Evolutionary conservation across 2,797 vertebrate species (phyloP).

Genomic region (Meda fulgida): DNA sequence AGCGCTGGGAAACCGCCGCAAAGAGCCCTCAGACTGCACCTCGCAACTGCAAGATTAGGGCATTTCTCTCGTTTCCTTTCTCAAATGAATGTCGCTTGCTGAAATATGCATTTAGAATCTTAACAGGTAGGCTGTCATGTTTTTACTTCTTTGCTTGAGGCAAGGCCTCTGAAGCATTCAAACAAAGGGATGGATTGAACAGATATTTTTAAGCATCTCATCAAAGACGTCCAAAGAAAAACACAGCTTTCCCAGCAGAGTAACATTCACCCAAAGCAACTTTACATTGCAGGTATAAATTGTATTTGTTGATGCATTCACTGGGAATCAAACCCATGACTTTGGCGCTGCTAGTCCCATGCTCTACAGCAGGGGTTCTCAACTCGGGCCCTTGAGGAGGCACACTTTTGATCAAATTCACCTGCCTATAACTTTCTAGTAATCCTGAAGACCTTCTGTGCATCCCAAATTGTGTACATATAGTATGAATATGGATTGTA

Average conservation of each 20-base stretch:
- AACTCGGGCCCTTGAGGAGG: neutral
- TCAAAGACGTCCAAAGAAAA: neutral
- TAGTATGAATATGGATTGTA: neutral
- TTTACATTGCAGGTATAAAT: neutral
- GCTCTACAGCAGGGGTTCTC: neutral
- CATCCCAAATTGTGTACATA: neutral
- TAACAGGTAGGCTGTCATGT: slow-evolving; percentile 28
- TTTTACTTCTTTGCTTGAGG: neutral
- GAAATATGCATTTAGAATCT: slow-evolving; percentile 38
- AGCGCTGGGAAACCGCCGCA: neutral
- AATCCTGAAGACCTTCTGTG: neutral
- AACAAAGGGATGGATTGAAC: neutral
- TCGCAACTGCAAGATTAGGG: slow-evolving; percentile 25
- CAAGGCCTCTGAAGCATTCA: neutral
- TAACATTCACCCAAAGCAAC: neutral
- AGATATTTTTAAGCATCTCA: neutral
- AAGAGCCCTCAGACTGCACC: neutral
- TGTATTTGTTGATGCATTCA: neutral
- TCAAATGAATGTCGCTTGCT: slow-evolving; percentile 24
- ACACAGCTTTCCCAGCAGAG: neutral
- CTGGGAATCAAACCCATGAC: neutral
- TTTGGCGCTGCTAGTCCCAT: neutral
- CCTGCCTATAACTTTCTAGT: neutral
- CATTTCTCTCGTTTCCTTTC: slow-evolving; percentile 11
- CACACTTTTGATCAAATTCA: neutral